Evolutionary conservation across 2,113 vertebrate species (phyloP).

Genomic region (Tor tambroides): DNA sequence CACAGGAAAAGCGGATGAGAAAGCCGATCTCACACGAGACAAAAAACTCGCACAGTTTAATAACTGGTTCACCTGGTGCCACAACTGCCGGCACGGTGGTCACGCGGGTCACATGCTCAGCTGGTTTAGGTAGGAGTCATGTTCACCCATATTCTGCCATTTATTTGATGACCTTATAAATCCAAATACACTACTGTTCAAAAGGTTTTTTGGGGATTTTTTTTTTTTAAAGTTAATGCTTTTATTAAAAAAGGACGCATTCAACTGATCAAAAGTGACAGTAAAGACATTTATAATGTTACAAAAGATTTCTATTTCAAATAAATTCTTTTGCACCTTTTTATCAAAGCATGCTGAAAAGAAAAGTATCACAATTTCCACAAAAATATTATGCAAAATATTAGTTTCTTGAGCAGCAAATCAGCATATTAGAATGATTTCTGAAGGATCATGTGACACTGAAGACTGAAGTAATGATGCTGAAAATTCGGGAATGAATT

Average conservation of each 20-base stretch:
- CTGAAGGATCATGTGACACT: neutral
- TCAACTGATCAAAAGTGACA: neutral
- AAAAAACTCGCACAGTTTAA: conserved; percentile 98
- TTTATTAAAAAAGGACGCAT: neutral
- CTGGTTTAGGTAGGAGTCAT: conserved; percentile 90
- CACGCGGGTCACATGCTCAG: conserved; percentile 98
- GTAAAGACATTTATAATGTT: neutral
- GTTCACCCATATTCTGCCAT: neutral
- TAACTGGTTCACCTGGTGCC: conserved; percentile 99
- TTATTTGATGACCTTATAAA: neutral
- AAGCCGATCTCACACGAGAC: conserved; percentile 93
- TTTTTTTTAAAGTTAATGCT: neutral
- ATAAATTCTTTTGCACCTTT: neutral
- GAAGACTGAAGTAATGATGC: neutral
- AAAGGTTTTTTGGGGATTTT: neutral
- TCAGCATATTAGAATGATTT: neutral
- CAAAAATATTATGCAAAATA: neutral
- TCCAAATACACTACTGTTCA: neutral
- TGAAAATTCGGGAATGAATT: neutral
- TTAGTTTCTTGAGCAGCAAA: neutral
- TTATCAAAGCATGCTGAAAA: too few species aligned
- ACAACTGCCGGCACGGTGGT: conserved; percentile 97
- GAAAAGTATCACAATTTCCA: too few species aligned
- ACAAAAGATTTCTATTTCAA: neutral
- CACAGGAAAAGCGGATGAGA: conserved; percentile 93